Evolutionary conservation across 64 coral and sea anemone species (phyloP), one percentile per base, ranked within the genome.

Genomic region (Stichodactyla mertensii): DNA sequence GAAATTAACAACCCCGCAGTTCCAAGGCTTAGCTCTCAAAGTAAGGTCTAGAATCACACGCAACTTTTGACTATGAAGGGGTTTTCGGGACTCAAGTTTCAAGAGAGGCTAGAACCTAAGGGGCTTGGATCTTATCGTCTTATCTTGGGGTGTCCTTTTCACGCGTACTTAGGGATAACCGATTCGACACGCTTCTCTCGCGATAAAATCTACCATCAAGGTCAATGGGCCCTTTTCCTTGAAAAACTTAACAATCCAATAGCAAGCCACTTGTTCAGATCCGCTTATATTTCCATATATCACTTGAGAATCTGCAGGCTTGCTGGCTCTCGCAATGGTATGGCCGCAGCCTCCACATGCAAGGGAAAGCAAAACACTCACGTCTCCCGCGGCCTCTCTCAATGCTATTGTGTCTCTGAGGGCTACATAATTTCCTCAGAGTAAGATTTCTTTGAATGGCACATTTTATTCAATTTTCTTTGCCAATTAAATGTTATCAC

Each of bases 361-460:
- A 83, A 82, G 56, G 51, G 22, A 88, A 90, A 85, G 91, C 88
- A 83, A 89, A 97, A 92, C 94, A 86, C 78, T 90, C 55, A 82
- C 74, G 71, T 88, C 91, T 88, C 94, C 94, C 87, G 91, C 83
- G 77, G 92, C 27, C 87, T 77, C 53, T 83, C 77, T 97, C 91
- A 93, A 97, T 97, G 86, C 56, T 79, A 87, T 69, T 85, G 59
- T 90, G 85, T 87, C 88, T 83, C 88, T 90, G 94, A 71, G 88
- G 91, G 84, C 87, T 88, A 92, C 92, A 97, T 93, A 97, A 97
- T 93, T 93, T 97, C 57, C 56, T 64, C 16, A 26, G 61, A 60
- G 55, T 31, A 56, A 55, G 54, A 81, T 53, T 55, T 81, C 51
- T 81, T 20, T 53, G 78, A 81, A 55, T 52, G 78, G 54, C 78